Evolutionary conservation across 2,888 invertebrate genomes (phyloP), one percentile per base, ranked within the genome.

Genomic region (Drosophila paramelanica): DNA sequence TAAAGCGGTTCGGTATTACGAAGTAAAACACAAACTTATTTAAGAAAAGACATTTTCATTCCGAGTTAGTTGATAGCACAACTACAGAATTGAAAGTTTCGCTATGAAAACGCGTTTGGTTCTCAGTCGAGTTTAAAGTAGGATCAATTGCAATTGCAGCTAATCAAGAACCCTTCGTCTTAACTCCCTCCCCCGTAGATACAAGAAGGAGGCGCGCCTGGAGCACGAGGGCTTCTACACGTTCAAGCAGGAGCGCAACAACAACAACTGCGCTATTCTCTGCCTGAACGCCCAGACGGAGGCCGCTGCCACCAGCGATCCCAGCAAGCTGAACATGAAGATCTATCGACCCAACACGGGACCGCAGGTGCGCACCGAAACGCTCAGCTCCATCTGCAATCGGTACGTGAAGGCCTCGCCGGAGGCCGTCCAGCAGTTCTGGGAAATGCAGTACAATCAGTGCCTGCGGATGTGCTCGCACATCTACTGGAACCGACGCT

Each of bases 261-360:
- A 95, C 80, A 97, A 97, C 91, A 97, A 97, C 91, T 95, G 96
- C 0, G 97, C 97, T 5, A 95, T 98, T 67, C 94, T 99, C 17
- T 84, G 69, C 27, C 23, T 82, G 2, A 69, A 94, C 17, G 60
- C 50, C 3, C 45, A 60, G 3, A 3, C 42, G 49, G 25, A 53
- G 1, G n/a, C 41, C 0, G 13, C 1, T 0, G 38, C 38, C 6
- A 39, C 17, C 94, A 53, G 0, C 14, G 67, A n/a, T 91, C 90
- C 52, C 95, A 96, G 90, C 94, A 95, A 79, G 94, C 95, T 93
- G 95, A 73, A 25, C 45, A 31, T 94, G 89, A 95, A 95, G 87
- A 93, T 96, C 52, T 96, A 95, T 89, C 94, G 98, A 80, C 98
- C 99, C 13, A 99, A 99, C 92, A 99, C 98, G 0, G 99, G 99